phyloP scores from a whole-genome alignment of 2,888 invertebrate species.

The Latrodectus hesperus region DNA sequence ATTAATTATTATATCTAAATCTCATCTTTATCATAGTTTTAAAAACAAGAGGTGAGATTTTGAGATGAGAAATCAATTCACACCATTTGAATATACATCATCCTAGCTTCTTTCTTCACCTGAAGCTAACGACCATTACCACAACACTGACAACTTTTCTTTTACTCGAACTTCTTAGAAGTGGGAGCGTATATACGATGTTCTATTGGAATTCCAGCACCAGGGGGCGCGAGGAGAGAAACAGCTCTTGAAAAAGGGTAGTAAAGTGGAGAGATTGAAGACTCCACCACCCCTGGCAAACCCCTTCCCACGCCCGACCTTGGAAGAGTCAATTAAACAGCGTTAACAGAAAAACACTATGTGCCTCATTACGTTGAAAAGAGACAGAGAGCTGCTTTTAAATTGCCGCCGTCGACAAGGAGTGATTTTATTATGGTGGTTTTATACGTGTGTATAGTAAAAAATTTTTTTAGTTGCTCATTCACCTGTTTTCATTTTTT shows the following conservation, averaged over 20 bases:
- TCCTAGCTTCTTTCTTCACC: constrained; percentile 28
- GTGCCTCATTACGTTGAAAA: constrained; percentile 58
- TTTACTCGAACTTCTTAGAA: background rate
- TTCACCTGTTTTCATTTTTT: constrained; percentile 17
- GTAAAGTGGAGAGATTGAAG: constrained; percentile 39
- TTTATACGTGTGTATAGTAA: constrained; percentile 14
- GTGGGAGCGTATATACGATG: background rate
- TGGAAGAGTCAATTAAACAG: constrained; percentile 65
- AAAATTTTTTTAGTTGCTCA: constrained; percentile 31
- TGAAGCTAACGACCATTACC: constrained; percentile 60
- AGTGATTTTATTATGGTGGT: constrained; percentile 66
- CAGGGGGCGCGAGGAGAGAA: constrained; percentile 54
- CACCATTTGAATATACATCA: background rate
- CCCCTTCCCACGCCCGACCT: constrained; percentile 34
- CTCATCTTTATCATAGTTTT: no score
- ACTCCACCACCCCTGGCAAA: constrained; percentile 1
- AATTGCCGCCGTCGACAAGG: constrained; percentile 54
- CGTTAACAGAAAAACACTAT: constrained; percentile 65
- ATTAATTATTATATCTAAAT: no score
- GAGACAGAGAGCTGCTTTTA: constrained; percentile 61
- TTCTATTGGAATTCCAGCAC: constrained; percentile 26
- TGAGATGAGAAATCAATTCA: background rate
- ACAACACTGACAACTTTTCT: constrained; percentile 49
- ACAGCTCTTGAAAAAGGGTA: constrained; percentile 24
- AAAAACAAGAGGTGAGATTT: no score